Conservation (phyloP, 2,888 invertebrate genomes). For the Bembecia ichneumoniformis region DNA sequence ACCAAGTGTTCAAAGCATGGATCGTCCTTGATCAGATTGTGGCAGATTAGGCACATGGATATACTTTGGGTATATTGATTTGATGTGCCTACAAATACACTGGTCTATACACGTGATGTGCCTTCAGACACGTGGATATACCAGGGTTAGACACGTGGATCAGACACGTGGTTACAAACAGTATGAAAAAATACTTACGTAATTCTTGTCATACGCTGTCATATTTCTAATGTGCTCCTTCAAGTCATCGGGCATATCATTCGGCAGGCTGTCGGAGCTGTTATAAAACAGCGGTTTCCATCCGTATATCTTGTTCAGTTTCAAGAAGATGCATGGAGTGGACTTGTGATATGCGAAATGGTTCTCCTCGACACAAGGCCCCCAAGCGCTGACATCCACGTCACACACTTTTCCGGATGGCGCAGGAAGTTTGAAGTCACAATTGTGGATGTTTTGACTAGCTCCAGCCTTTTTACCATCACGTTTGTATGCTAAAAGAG, state of each 20-base stretch:
- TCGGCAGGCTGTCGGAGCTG: conserved; percentile 77
- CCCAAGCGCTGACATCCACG: conserved; percentile 86
- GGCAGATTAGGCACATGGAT: too few relatives aligned
- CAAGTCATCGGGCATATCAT: conserved; percentile 80
- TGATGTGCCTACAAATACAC: too few relatives aligned
- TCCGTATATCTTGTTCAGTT: conserved; percentile 94
- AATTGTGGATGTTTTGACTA: conserved; percentile 82
- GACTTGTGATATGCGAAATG: conserved; percentile 93
- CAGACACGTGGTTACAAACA: too few relatives aligned
- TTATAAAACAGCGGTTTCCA: conserved; percentile 91
- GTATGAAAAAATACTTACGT: conserved; percentile 31
- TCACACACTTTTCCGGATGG: conserved; percentile 86
- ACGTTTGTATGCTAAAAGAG: conserved; percentile 76
- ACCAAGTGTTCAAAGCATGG: too few relatives aligned
- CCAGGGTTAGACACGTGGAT: too few relatives aligned
- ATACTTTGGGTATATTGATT: too few relatives aligned
- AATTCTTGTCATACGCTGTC: conserved; percentile 58
- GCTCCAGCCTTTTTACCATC: conserved; percentile 80
- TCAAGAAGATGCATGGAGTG: conserved; percentile 94
- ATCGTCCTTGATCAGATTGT: too few relatives aligned
- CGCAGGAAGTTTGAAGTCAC: conserved; percentile 80
- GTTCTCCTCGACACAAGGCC: conserved; percentile 86
- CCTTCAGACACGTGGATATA: too few relatives aligned
- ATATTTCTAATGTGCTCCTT: conserved; percentile 77
- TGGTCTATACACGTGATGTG: too few relatives aligned